Evolutionary conservation across 1,140 invertebrate genomes (phyloP), one percentile per base, ranked within the genome.

Genomic region (Caenorhabditis inopinata): DNA sequence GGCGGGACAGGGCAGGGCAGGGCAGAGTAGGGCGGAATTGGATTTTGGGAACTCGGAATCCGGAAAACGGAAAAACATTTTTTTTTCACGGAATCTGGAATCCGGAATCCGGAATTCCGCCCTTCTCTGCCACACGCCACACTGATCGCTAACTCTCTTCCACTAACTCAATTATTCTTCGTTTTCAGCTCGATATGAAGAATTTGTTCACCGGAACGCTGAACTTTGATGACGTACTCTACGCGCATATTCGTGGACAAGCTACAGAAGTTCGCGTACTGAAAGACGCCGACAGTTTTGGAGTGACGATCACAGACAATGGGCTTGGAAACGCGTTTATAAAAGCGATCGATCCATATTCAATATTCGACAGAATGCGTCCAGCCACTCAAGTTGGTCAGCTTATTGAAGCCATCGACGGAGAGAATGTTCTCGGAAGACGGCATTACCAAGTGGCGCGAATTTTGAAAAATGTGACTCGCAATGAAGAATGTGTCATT

Each of bases 241-340:
- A 97, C 89, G 96, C 94, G 83, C 96, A 99, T 89, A 92, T 93
- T 88, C 96, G 95, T 93, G 96, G 96, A 14, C 92, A 93, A 83
- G 92, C 94, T 16, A 98, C 98, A 89, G 96, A 98, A 91, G 93
- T 98, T 45, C 94, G 97, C 90, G 92, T 98, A 35, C 91, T 92
- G 0, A 98, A 98, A 91, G 93, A 93, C 14, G 74, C 42, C 14
- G 85, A 83, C 84, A 93, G 95, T 0, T 90, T 98, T n/a, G 96
- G 96, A 2, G 91, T 98, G 27, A 98, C 96, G 3, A 96, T 99
- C 58, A 97, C 96, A 7, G 96, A 98, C 89, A 98, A 98, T 89
- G 96, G 96, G 1, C 94, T 94, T 32, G 96, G 96, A 42, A 96
- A 94, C 89, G 94, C 95, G 11, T 98, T 98, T 89, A 97, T 99